A percentile compares a stretch with the other conserved stretches of the same genome.
Evolutionary conservation across 2,888 invertebrate genomes (phyloP).

Genomic region (Capitulum mitella): DNA sequence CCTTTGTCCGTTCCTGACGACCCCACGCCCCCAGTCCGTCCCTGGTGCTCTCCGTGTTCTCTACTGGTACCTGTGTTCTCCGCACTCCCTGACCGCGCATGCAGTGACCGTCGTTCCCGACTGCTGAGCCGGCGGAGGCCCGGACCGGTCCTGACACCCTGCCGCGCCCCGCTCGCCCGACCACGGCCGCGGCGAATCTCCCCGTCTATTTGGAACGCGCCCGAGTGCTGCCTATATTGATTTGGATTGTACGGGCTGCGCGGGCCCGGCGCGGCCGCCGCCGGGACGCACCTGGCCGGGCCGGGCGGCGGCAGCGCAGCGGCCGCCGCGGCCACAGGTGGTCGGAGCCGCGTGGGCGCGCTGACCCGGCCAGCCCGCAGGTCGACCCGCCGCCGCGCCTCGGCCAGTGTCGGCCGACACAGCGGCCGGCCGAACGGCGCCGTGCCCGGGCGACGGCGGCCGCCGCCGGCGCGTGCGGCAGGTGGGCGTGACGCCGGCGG

Average conservation of each 20-base stretch:
- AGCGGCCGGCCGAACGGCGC: neutral
- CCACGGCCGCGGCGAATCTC: neutral
- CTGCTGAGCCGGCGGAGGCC: too few species aligned
- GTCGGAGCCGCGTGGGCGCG: neutral
- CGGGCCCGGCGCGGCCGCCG: neutral
- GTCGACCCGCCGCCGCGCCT: neutral
- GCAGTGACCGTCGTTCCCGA: too few species aligned
- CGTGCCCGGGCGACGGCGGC: too few species aligned
- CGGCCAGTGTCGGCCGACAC: neutral
- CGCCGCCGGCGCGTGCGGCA: too few species aligned
- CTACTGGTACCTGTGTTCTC: too few species aligned
- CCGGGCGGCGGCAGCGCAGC: neutral
- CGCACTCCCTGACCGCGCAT: too few species aligned
- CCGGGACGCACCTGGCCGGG: neutral
- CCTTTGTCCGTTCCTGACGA: too few species aligned
- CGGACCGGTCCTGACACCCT: too few species aligned
- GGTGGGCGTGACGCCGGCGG: too few species aligned
- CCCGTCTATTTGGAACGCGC: neutral
- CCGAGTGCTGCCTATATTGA: neutral
- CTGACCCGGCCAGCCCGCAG: neutral
- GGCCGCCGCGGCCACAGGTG: neutral
- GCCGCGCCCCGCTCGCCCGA: too few species aligned
- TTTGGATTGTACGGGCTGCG: conserved; percentile 6
- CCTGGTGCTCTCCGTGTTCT: too few species aligned
- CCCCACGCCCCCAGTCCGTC: too few species aligned